Conservation (phyloP, 2,113 vertebrate genomes). For the Aplodontia rufa region DNA sequence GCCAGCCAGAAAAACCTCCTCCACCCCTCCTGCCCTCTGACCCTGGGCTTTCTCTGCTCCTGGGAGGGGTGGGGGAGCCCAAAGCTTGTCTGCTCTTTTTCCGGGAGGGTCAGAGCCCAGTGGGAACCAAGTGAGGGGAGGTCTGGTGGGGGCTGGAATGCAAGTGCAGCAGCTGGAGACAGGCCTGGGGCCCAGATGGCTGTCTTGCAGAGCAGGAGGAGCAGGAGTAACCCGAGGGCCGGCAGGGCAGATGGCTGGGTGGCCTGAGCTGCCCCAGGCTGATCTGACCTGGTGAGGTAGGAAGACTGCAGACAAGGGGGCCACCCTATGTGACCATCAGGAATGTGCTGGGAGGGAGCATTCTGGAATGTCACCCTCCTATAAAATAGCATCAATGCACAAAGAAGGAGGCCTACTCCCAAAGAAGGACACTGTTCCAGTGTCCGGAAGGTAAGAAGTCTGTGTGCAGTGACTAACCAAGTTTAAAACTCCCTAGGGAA, state of each 20-base stretch:
- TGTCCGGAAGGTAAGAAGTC: not conserved
- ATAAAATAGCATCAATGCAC: not conserved
- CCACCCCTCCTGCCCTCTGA: not conserved
- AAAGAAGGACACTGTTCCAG: not conserved
- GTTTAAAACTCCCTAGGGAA: not conserved
- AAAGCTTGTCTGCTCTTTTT: constrained; percentile 28
- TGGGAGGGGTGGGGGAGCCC: not conserved
- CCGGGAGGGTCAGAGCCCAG: not conserved
- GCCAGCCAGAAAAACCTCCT: not conserved
- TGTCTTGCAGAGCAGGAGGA: not conserved
- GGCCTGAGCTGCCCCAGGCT: not conserved
- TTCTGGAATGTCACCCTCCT: constrained; percentile 25
- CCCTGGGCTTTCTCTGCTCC: not conserved
- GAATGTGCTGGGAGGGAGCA: constrained; percentile 50
- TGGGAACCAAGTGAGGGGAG: not conserved
- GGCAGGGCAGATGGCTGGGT: not conserved
- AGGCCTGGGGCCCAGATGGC: not conserved
- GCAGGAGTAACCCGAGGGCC: not conserved
- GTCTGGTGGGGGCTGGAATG: not conserved
- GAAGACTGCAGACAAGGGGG: not conserved
- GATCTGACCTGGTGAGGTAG: not conserved
- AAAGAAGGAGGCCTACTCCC: not conserved
- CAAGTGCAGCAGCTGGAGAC: not conserved
- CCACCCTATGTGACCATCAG: not conserved
- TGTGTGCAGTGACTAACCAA: not conserved